Percentiles rank a stretch among this genome's conserved stretches.
These are phyloP conservation scores for Dynastes maya DNA, from an alignment of 2,888 invertebrate species.

Conservation along the genomic window DNA sequence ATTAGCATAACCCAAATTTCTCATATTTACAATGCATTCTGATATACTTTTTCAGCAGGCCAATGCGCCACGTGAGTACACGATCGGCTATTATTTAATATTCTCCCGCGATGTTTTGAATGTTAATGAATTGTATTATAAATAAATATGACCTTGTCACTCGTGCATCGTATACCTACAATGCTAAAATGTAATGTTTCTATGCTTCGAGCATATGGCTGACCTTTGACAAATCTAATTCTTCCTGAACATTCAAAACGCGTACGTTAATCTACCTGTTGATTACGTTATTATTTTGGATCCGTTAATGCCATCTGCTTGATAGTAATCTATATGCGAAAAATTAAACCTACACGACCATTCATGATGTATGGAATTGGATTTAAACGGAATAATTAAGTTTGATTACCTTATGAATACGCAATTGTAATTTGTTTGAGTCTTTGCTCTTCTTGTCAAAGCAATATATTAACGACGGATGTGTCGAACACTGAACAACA, in stretches of 20 bases:
- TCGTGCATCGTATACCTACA: background rate
- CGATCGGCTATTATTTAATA: constrained; percentile 37
- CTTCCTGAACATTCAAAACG: constrained; percentile 24
- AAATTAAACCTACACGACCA: too few relatives aligned
- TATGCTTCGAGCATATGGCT: background rate
- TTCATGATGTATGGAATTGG: too few relatives aligned
- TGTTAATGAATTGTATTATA: constrained; percentile 35
- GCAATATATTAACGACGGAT: too few relatives aligned
- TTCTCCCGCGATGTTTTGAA: constrained; percentile 15
- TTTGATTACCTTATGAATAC: too few relatives aligned
- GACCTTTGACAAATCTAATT: constrained; percentile 37
- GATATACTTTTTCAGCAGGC: background rate
- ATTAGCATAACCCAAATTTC: constrained; percentile 11
- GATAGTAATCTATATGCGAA: background rate
- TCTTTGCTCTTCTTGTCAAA: too few relatives aligned
- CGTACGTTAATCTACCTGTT: background rate
- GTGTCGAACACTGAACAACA: too few relatives aligned
- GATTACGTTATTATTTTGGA: background rate
- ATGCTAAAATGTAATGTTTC: constrained; percentile 18
- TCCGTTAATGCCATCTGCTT: constrained; percentile 1
- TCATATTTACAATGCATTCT: background rate
- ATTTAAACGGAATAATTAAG: too few relatives aligned
- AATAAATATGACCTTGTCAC: constrained; percentile 31
- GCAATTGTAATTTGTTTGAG: too few relatives aligned
- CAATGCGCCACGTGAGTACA: background rate